Evolutionary conservation across 30 jellyfish, hydroid and myxozoan species (phyloP).

Genomic region (Sanderia malayensis): DNA sequence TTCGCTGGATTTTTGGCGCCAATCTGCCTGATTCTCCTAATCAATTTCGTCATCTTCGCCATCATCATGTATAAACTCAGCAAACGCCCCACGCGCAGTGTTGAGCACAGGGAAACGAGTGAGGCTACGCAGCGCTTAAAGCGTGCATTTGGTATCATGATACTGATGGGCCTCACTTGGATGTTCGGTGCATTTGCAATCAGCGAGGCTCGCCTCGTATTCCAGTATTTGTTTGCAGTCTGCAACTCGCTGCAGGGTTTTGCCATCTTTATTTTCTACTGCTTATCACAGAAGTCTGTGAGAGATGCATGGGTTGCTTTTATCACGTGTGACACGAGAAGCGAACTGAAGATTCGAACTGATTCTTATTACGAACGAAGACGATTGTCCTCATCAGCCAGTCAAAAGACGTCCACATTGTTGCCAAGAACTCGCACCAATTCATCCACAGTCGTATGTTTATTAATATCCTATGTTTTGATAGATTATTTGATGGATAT

Average conservation of each 20-base stretch:
- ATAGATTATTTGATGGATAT: too few relatives aligned
- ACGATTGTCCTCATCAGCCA: conserved; percentile 79
- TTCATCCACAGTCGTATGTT: conserved; percentile 86
- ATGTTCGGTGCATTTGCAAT: conserved; percentile 86
- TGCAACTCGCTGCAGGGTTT: conserved; percentile 91
- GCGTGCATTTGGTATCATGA: conserved; percentile 98
- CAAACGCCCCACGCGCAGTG: conserved; percentile 76
- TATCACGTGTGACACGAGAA: conserved; percentile 78
- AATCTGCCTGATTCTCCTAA: conserved; percentile 73
- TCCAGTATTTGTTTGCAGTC: conserved; percentile 78
- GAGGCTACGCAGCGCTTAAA: conserved; percentile 66
- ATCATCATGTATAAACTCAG: conserved; percentile 89
- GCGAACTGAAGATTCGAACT: conserved; percentile 73
- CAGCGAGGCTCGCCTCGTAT: conserved; percentile 77
- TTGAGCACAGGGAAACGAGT: conserved; percentile 58
- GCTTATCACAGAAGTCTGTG: conserved; percentile 82
- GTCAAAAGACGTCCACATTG: conserved; percentile 62
- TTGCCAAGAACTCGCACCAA: conserved; percentile 78
- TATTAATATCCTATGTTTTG: too few relatives aligned
- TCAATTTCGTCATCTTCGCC: conserved; percentile 69
- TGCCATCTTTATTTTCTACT: conserved; percentile 84
- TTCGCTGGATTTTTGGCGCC: conserved; percentile 82
- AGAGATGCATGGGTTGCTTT: conserved; percentile 88
- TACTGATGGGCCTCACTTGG: conserved; percentile 96
- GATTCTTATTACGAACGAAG: conserved; percentile 88